Percentiles rank a stretch among this genome's conserved stretches.
phyloP scores from a whole-genome alignment of 2,888 invertebrate genomes.

The Aphidoletes aphidimyza region DNA sequence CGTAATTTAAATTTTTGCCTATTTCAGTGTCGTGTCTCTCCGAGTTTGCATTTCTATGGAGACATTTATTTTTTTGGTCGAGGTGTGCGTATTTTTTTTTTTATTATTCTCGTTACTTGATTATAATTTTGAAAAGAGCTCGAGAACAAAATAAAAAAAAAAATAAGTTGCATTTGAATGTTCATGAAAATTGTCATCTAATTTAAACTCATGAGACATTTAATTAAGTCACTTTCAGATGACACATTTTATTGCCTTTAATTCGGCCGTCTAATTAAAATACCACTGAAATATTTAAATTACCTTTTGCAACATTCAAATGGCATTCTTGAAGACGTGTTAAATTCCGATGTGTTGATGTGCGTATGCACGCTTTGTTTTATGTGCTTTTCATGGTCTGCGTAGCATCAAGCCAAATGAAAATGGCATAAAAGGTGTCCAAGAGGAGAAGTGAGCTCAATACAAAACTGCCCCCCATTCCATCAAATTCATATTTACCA shows the following conservation, averaged over 20 bases:
- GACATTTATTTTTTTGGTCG: not conserved
- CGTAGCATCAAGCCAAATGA: too few species aligned
- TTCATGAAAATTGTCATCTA: slow-evolving; percentile 45
- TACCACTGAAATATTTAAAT: slow-evolving; percentile 42
- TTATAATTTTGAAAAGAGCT: not conserved
- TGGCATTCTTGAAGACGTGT: not conserved
- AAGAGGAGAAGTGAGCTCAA: too few species aligned
- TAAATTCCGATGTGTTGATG: too few species aligned
- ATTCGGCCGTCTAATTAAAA: slow-evolving; percentile 3
- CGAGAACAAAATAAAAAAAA: not conserved
- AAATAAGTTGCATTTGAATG: not conserved
- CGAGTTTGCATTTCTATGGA: not conserved
- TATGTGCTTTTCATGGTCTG: too few species aligned
- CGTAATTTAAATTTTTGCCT: slow-evolving; percentile 49
- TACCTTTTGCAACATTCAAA: not conserved
- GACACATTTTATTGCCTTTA: slow-evolving; percentile 34
- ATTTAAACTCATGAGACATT: not conserved
- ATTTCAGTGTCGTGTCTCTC: not conserved
- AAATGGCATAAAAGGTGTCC: too few species aligned
- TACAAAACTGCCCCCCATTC: too few species aligned
- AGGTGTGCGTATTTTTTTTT: not conserved
- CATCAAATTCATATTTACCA: too few species aligned
- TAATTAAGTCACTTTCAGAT: slow-evolving; percentile 37
- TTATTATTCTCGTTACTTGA: not conserved
- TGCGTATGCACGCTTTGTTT: too few species aligned